These are phyloP conservation scores for Pseudorectes ferrugineus DNA, from an alignment of 2,113 vertebrate species.

Conservation along the genomic window DNA sequence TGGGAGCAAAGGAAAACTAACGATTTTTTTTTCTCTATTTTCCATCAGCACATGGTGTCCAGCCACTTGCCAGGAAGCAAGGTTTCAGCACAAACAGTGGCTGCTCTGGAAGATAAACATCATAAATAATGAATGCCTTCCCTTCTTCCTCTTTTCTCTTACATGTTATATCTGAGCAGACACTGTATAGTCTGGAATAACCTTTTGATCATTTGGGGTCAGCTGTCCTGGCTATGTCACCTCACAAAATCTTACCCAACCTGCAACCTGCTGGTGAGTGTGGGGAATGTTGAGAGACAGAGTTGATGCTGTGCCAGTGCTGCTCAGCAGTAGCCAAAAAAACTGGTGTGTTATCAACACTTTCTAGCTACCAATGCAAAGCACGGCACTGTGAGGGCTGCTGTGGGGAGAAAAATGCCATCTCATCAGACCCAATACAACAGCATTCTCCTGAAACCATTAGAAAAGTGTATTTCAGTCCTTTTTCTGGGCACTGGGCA, in stretches of 20 bases:
- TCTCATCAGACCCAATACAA: not conserved
- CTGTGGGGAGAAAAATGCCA: not conserved
- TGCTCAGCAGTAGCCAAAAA: not conserved
- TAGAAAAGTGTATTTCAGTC: not conserved
- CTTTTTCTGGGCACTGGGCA: not conserved
- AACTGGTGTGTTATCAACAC: too few relatives aligned
- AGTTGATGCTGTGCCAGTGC: rapidly evolving
- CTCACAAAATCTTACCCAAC: not conserved
- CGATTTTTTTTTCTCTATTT: not conserved
- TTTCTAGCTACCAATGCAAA: not conserved
- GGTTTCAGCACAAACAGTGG: not conserved
- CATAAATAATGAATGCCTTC: not conserved
- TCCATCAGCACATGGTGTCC: rapidly evolving
- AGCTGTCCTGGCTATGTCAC: not conserved
- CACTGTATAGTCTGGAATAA: not conserved
- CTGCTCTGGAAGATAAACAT: not conserved
- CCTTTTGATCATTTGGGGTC: not conserved
- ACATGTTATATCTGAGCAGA: not conserved
- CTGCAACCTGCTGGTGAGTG: not conserved
- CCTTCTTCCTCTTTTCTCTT: not conserved
- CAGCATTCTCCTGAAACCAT: not conserved
- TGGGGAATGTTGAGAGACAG: not conserved
- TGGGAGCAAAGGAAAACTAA: not conserved
- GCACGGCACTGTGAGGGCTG: not conserved
- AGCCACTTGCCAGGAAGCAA: not conserved